A percentile compares a stretch with the other conserved stretches of the same genome.
These are phyloP conservation scores for Esox lucius DNA, from an alignment of 2,797 vertebrate species.

Conservation along the genomic window DNA sequence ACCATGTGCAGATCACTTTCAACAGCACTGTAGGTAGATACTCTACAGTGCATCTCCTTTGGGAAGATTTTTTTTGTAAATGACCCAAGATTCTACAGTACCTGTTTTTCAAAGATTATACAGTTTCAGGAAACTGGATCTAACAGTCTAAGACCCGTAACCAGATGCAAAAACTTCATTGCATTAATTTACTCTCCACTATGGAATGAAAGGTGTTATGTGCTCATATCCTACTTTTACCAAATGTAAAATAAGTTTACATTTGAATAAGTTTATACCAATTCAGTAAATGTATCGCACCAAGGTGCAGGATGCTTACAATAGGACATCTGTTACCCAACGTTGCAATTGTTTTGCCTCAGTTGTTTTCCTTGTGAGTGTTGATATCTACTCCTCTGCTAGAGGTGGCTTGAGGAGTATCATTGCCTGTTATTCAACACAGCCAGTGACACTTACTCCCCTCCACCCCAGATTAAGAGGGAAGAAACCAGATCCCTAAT, in stretches of 20 bases:
- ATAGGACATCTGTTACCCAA: not conserved
- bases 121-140: no score
- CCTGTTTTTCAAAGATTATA: no score
- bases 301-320: not conserved
- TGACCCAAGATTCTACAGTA: no score
- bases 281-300: not conserved
- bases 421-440: conserved; percentile 56
- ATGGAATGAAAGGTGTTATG: not conserved
- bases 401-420: conserved; percentile 55
- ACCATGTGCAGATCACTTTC: no score
- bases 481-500: conserved; percentile 69
- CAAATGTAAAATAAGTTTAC: not conserved
- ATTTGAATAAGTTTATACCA: not conserved
- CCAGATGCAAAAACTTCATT: not conserved
- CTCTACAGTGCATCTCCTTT: no score
- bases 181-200: not conserved
- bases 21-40: no score
- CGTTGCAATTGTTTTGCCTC: not conserved
- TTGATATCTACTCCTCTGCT: conserved; percentile 60
- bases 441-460: conserved; percentile 52
- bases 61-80: no score
- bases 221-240: not conserved
- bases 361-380: conserved; percentile 59
- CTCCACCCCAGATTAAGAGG: conserved; percentile 62
- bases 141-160: no score